Evolutionary conservation across 1,140 invertebrate genomes (phyloP).

Genomic region (Musca domestica): DNA sequence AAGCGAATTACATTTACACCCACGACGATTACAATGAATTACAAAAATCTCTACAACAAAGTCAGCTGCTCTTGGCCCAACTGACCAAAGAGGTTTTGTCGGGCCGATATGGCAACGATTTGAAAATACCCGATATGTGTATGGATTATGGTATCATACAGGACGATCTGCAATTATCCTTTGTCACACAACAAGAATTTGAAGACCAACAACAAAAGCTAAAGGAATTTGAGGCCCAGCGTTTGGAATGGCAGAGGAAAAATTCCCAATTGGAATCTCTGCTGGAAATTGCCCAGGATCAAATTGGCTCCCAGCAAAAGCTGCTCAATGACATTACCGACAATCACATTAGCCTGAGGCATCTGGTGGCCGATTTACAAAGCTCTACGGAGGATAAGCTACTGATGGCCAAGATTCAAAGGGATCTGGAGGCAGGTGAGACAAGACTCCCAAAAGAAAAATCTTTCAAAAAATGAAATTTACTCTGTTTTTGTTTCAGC

Average conservation of each 20-base stretch:
- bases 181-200: conserved; percentile 40
- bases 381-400: conserved; percentile 46
- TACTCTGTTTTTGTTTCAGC: conserved; percentile 27
- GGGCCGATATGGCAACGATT: conserved; percentile 17
- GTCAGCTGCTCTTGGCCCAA: conserved; percentile 40
- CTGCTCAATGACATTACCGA: conserved; percentile 49
- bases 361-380: conserved; percentile 51
- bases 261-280: conserved; percentile 52
- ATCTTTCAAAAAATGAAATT: background rate
- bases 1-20: conserved; percentile 26
- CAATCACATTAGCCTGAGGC: conserved; percentile 49
- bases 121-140: conserved; percentile 31
- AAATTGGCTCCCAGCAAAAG: conserved; percentile 48
- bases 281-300: conserved; percentile 48
- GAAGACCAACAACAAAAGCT: conserved; percentile 35
- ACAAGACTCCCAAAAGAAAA: background rate
- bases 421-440: conserved; percentile 45
- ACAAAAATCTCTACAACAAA: conserved; percentile 34
- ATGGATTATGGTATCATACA: conserved; percentile 44
- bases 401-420: conserved; percentile 44
- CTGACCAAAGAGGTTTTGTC: conserved; percentile 36
- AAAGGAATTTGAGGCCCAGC: conserved; percentile 31
- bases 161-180: conserved; percentile 45
- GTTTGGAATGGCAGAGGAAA: conserved; percentile 44
- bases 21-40: conserved; percentile 40